Base-by-base conservation (phyloP, 2,797 vertebrate species). In the Mormyrops boulengeri region DNA sequence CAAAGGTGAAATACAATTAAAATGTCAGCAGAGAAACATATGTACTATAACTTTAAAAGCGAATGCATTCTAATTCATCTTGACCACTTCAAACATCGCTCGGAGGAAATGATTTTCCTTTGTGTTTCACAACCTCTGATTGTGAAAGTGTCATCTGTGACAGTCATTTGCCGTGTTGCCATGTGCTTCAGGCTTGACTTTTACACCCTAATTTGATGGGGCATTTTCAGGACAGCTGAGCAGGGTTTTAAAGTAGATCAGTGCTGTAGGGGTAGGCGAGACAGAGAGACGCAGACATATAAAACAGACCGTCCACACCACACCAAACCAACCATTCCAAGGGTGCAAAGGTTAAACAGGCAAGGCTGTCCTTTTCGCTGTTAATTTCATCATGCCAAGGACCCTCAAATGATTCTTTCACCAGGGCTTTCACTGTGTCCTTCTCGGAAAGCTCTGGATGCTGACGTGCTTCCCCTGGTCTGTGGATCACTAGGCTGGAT, bases 61-160 rank as follows among this genome's bases (percentile, higher is more conserved):
- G 49, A 50, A 26, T 26, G 3, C 44, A 53, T 52, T 86, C 85
- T 86, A 53, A 30, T 14, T 86, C 12, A 30, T 30, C 50, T 17
- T 17, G 50, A 86, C 85, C 85, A 86, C 85, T 86, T 55, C 85
- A 86, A 55, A 86, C 85, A 4, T 55, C 5, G 85, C 50, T 86
- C 53, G 12, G 22, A 26, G 49, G 85, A 86, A 86, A 52, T 86
- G 85, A 53, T 86, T 52, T 52, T 86, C 85, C 30, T 38, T 86
- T 52, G 38, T 86, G 77, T 82, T 44, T 44, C 19, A 82, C 0
- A 7, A 41, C 41, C 19, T 44, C 77, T 82, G 38, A 3, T 3
- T 47, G 38, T 47, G 73, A n/a, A 80, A 80, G 73, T 1, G 7
- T 80, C 73, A 47, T 77, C 38, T 19, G 73, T 44, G 77, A 82